These are phyloP conservation scores for Erpetoichthys calabaricus DNA, from an alignment of 2,797 vertebrate species.

Conservation along the genomic window DNA sequence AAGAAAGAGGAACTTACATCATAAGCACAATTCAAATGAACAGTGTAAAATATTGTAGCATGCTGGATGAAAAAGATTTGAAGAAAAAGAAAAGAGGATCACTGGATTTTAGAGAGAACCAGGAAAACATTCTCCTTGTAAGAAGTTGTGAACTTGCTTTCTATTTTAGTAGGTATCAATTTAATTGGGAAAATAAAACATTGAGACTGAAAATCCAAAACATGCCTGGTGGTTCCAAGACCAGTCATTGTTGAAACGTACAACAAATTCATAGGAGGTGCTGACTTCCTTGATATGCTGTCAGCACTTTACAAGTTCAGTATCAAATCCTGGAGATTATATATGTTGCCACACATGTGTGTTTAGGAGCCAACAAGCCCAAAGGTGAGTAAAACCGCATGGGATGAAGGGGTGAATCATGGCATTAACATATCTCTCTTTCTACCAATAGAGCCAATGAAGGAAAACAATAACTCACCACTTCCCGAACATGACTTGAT, in stretches of 20 bases:
- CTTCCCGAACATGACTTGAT: no score
- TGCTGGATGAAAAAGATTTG: slow-evolving; percentile 12
- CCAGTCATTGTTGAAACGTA: slow-evolving; percentile 22
- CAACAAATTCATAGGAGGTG: slow-evolving; percentile 22
- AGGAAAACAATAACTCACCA: no score
- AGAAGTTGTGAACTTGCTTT: slow-evolving; percentile 22
- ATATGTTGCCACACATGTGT: no score
- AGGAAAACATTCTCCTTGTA: slow-evolving; percentile 11
- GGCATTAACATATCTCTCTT: no score
- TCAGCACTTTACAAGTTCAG: slow-evolving; percentile 17
- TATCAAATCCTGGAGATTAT: slow-evolving; percentile 20
- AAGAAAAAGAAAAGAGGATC: slow-evolving; percentile 18
- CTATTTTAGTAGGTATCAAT: slow-evolving; percentile 15
- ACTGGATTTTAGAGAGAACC: slow-evolving; percentile 16
- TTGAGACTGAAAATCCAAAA: slow-evolving; percentile 20
- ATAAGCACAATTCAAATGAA: slow-evolving; percentile 15
- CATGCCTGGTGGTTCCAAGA: slow-evolving; percentile 16
- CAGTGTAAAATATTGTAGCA: slow-evolving; percentile 11
- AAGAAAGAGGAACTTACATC: slow-evolving; percentile 17
- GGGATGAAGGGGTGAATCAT: no score
- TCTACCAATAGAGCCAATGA: no score
- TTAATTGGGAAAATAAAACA: slow-evolving; percentile 11
- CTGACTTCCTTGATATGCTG: slow-evolving; percentile 18
- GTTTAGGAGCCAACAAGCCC: no score
- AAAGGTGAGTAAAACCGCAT: no score